Evolutionary conservation across 1,140 invertebrate species (phyloP).

Genomic region (Drosophila paulistorum): DNA sequence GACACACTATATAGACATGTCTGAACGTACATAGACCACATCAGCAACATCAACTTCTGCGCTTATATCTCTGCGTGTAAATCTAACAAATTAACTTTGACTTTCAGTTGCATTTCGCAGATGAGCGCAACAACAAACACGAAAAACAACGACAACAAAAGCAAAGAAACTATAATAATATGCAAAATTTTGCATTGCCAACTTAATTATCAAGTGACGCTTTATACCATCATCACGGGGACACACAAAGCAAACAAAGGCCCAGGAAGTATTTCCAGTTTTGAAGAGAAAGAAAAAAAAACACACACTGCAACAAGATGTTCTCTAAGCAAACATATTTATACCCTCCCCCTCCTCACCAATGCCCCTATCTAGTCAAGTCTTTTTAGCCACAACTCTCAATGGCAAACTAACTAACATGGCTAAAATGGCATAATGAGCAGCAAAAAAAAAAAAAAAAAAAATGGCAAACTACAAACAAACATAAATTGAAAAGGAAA

Average conservation of each 20-base stretch:
- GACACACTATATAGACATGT: not conserved
- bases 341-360: constrained; percentile 56
- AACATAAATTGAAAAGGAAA: constrained; percentile 72
- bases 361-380: constrained; percentile 23
- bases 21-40: not conserved
- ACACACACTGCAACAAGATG: constrained; percentile 20
- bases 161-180: constrained; percentile 64
- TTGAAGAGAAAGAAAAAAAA: not conserved
- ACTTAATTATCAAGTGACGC: constrained; percentile 65
- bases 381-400: constrained; percentile 25
- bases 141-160: constrained; percentile 47
- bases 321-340: constrained; percentile 46
- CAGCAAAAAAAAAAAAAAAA: constrained; percentile 37
- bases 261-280: constrained; percentile 45
- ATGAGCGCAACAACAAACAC: constrained; percentile 50
- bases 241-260: constrained; percentile 64
- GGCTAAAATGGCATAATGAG: constrained; percentile 73
- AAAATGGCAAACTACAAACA: constrained; percentile 29
- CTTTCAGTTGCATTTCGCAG: constrained; percentile 78
- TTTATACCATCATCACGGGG: not conserved
- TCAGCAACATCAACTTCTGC: constrained; percentile 29
- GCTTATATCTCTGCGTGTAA: constrained; percentile 56
- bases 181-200: constrained; percentile 72
- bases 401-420: constrained; percentile 55
- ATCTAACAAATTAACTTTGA: constrained; percentile 80